Conservation (phyloP, 1,140 invertebrate species). For the Drosophila truncata region DNA sequence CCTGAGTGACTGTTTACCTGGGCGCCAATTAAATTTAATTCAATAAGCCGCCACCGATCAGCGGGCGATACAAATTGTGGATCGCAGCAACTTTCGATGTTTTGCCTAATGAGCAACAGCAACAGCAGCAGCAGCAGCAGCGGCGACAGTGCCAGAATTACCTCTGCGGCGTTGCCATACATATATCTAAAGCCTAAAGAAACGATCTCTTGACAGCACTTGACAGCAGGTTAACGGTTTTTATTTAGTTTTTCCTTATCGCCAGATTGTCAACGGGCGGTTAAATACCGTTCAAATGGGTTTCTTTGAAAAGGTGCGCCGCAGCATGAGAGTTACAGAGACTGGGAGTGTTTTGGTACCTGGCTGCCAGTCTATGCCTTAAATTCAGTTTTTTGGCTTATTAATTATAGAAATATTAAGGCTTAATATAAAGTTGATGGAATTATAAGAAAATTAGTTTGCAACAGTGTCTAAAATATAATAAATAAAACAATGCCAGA, state of each 20-base stretch:
- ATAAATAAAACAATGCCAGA: neutral
- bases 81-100: constrained; percentile 57
- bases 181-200: constrained; percentile 1
- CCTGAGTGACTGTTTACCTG: constrained; percentile 75
- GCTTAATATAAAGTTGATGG: neutral
- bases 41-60: constrained; percentile 62
- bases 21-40: constrained; percentile 73
- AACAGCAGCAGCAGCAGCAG: constrained; percentile 25
- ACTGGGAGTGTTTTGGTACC: constrained; percentile 11
- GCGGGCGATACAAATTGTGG: constrained; percentile 70
- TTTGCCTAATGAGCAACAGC: constrained; percentile 67
- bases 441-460: neutral
- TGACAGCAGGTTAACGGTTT: constrained; percentile 37
- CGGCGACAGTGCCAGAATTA: constrained; percentile 43
- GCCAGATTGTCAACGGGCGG: constrained; percentile 36
- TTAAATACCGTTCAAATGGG: constrained; percentile 32
- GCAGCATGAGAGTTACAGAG: neutral
- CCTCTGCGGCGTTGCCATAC: constrained; percentile 29
- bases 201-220: constrained; percentile 32
- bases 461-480: too few relatives aligned
- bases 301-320: constrained; percentile 30
- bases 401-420: neutral
- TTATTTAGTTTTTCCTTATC: constrained; percentile 23
- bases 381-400: neutral
- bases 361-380: neutral